A percentile compares a stretch with the other conserved stretches of the same genome.
These are phyloP conservation scores for Poecile atricapillus DNA, from an alignment of 2,113 vertebrate genomes.

Conservation along the genomic window DNA sequence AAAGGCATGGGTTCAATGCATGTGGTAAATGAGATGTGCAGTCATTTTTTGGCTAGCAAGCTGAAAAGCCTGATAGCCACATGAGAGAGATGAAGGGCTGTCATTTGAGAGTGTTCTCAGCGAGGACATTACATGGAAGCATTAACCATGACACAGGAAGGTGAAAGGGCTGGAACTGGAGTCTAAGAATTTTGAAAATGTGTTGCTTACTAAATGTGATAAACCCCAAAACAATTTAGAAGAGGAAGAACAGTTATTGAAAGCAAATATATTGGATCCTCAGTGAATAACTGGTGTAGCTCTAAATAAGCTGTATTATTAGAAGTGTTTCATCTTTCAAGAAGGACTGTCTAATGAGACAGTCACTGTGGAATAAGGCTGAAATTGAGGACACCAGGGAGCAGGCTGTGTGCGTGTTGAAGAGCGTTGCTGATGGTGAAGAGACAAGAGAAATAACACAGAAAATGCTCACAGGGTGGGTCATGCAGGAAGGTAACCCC, in stretches of 20 bases:
- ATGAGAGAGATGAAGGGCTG: not conserved
- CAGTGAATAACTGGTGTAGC: not conserved
- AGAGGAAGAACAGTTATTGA: not conserved
- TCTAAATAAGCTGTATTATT: not conserved
- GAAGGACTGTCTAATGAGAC: not conserved
- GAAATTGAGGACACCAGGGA: not conserved
- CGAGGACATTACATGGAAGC: not conserved
- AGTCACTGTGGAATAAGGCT: not conserved
- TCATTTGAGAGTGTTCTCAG: not conserved
- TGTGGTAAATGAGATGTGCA: not conserved
- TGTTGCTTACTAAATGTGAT: not conserved
- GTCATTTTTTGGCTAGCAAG: not conserved
- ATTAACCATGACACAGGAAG: not conserved
- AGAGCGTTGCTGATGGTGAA: not conserved
- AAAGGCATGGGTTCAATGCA: not conserved
- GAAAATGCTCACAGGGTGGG: not conserved
- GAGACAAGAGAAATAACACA: not conserved
- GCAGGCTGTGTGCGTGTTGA: fast-evolving
- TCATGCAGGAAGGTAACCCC: not conserved
- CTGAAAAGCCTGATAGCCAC: not conserved
- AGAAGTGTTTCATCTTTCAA: not conserved
- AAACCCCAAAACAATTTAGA: not conserved
- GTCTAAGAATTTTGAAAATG: not conserved
- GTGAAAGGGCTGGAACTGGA: not conserved
- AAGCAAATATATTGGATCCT: not conserved